Conservation (phyloP, 2,797 vertebrate genomes). For the Lagodon rhomboides region DNA sequence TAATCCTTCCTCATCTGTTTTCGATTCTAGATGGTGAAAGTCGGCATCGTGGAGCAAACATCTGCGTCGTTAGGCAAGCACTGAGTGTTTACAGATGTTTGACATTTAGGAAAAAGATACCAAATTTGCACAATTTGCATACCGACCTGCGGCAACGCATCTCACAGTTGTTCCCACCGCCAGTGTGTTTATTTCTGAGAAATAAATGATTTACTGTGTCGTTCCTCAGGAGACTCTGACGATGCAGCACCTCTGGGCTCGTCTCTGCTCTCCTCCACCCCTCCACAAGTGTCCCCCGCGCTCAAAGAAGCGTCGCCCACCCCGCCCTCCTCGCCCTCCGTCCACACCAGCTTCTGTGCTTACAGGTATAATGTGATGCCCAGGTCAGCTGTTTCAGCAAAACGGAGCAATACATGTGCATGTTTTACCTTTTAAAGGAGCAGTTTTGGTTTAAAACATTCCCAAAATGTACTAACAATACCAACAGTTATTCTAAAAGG, state of each 20-base stretch:
- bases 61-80: conserved; percentile 92
- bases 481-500: no score
- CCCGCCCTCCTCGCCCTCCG: conserved; percentile 96
- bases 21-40: conserved; percentile 93
- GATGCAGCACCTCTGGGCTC: conserved; percentile 92
- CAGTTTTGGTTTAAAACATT: no score
- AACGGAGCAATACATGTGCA: background rate
- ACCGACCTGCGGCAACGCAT: background rate
- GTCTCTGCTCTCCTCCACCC: conserved; percentile 91
- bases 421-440: no score
- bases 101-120: background rate
- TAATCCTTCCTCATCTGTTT: background rate
- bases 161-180: background rate
- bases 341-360: conserved; percentile 89
- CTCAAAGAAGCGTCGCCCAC: conserved; percentile 96
- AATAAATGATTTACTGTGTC: conserved; percentile 16
- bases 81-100: conserved; percentile 2
- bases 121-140: background rate
- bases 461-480: no score
- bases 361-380: conserved; percentile 84
- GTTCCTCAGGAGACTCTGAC: conserved; percentile 93
- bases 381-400: background rate
- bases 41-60: conserved; percentile 95
- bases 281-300: conserved; percentile 92
- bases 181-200: rapidly evolving